A percentile compares a stretch with the other conserved stretches of the same genome.
Conservation (phyloP, 2,113 vertebrate species). For the Aldabrachelys gigantea region DNA sequence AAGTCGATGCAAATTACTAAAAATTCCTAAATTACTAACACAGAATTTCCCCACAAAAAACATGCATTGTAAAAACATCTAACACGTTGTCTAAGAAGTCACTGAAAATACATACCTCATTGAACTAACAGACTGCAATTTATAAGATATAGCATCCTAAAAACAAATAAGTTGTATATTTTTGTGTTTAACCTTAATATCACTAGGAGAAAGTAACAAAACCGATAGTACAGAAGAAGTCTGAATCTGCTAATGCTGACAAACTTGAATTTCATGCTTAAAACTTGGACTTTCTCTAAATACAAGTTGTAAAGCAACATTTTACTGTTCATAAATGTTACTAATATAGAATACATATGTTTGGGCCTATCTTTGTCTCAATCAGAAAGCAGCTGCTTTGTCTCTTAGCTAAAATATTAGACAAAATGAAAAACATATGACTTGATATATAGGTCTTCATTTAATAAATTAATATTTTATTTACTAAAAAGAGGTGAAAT, state of each 20-base stretch:
- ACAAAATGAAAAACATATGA: slow-evolving; percentile 71
- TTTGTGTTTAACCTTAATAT: neutral
- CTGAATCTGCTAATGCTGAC: neutral
- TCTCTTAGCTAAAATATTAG: slow-evolving; percentile 60
- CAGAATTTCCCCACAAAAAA: neutral
- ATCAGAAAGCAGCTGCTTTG: slow-evolving; percentile 68
- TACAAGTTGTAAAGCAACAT: slow-evolving; percentile 8
- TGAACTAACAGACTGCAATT: neutral
- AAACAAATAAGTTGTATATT: neutral
- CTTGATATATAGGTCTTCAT: slow-evolving; percentile 38
- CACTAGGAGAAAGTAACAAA: neutral
- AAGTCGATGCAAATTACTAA: neutral
- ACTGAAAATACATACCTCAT: neutral
- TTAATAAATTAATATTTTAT: slow-evolving; percentile 45
- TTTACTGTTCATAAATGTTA: slow-evolving; percentile 49
- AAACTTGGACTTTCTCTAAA: neutral
- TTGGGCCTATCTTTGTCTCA: slow-evolving; percentile 62
- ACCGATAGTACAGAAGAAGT: neutral
- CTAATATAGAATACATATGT: slow-evolving; percentile 45
- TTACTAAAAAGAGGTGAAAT: slow-evolving; percentile 17
- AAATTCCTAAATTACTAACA: neutral
- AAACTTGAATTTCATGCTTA: slow-evolving; percentile 7
- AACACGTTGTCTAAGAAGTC: neutral
- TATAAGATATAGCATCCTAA: neutral
- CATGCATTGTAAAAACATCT: neutral